Conservation (phyloP, 2,888 invertebrate species). For the Dolichomitus sp. region DNA sequence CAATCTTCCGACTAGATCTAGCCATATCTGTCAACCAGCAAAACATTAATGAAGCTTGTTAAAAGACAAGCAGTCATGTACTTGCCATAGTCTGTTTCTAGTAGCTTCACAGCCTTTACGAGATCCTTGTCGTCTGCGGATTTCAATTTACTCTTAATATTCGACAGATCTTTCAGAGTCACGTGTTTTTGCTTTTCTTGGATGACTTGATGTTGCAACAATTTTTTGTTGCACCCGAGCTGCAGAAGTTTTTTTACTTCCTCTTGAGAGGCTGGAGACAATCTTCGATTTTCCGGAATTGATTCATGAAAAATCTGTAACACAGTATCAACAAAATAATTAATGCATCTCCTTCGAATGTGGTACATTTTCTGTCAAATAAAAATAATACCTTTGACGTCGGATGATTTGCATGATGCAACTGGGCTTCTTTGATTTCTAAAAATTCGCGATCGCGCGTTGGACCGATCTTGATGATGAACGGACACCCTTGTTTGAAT, state of each 20-base stretch:
- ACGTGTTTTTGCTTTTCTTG: slow-evolving; percentile 7
- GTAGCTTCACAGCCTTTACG: slow-evolving; percentile 2
- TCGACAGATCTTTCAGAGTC: slow-evolving; percentile 10
- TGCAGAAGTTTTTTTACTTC: not conserved
- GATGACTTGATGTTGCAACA: not conserved
- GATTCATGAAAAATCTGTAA: not conserved
- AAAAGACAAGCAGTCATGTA: not conserved
- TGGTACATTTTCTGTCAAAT: not conserved
- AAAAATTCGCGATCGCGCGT: not conserved
- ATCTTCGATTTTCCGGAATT: slow-evolving; percentile 7
- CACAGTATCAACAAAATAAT: not conserved
- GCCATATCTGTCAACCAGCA: slow-evolving; percentile 1
- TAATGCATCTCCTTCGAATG: not conserved
- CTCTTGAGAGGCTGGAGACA: not conserved
- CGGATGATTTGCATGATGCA: slow-evolving; percentile 3
- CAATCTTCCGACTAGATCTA: not conserved
- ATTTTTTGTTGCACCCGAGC: slow-evolving; percentile 2
- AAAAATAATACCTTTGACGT: slow-evolving; percentile 3
- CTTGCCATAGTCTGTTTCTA: slow-evolving; percentile 1
- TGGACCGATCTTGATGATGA: not conserved
- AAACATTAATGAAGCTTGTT: too few species aligned
- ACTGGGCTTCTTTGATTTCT: not conserved
- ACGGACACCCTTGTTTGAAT: slow-evolving; percentile 3
- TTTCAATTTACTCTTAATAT: not conserved
- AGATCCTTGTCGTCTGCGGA: not conserved